Evolutionary conservation across 2,797 vertebrate species (phyloP), one percentile per base, ranked within the genome.

Genomic region (Cyclopterus lumpus): DNA sequence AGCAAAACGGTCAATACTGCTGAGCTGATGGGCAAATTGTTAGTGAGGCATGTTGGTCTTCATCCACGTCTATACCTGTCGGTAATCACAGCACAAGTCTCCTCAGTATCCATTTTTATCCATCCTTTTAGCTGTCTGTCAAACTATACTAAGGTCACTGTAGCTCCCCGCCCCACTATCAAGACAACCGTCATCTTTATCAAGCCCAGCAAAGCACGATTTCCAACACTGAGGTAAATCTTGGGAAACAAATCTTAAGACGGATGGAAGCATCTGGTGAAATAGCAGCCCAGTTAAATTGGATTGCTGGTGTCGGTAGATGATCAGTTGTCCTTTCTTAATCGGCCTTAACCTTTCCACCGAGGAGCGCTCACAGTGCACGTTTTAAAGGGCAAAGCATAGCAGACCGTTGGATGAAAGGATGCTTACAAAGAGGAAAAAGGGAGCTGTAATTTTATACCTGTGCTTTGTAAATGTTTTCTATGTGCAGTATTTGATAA

Each of bases 401-500:
- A 84, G 75, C 72, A 79, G 83, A 72, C 67, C 12, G 46, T 79
- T 48, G 62, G 80, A 83, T 77, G 74, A 79, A 69, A 71, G 81
- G 81, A 78, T 84, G 82, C 55, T 82, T 78, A 86, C 67, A 79
- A 77, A 73, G 75, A 85, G 71, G 78, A 89, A 83, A 89, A 85
- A 81, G 82, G 91, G 90, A 94, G 91, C 92, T 95, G 94, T 95
- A 94, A 93, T 98, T 99, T 98, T 98, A 77, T 97, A 97, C 96
- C 94, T 91, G 95, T 96, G 96, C 96, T 96, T 95, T 95, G 95
- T 96, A 96, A 93, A 95, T 89, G 96, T 97, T 97, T 98, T 97
- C 92, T 97, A 96, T 96, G 96, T 97, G 96, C 96, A 95, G 93
- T 98, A 97, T 97, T 98, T 97, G 96, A 96, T 96, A 96, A 96